Percentiles rank a stretch among this genome's conserved stretches.
phyloP scores from a whole-genome alignment of 2,113 vertebrate species.

The Burhinus oedicnemus region DNA sequence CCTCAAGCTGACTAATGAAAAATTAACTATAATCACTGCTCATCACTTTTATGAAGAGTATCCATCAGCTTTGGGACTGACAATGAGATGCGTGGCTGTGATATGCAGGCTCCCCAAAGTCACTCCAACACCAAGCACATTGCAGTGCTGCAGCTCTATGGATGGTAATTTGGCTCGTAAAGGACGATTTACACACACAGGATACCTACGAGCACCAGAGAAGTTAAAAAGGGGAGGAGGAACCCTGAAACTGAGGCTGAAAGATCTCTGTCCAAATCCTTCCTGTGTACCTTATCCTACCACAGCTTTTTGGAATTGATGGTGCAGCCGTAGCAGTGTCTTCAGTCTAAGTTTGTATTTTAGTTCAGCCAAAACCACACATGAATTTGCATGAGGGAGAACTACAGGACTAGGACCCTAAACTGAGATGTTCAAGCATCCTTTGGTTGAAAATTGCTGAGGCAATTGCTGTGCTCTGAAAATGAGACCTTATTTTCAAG shows the following conservation, averaged over 20 bases:
- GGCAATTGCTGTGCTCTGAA: neutral
- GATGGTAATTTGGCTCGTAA: neutral
- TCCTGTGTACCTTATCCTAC: neutral
- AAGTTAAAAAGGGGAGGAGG: neutral
- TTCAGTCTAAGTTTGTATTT: neutral
- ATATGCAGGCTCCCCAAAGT: neutral
- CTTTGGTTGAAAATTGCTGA: neutral
- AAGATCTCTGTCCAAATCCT: neutral
- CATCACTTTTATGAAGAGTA: neutral
- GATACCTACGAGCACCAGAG: neutral
- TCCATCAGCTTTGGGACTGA: neutral
- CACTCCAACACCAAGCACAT: fast-evolving
- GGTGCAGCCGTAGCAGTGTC: neutral
- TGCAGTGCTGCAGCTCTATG: neutral
- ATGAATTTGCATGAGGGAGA: neutral
- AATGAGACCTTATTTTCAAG: neutral
- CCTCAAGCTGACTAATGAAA: neutral
- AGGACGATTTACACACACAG: neutral
- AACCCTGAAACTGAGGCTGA: neutral
- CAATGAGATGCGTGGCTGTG: neutral
- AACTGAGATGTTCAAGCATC: neutral
- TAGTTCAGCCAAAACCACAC: neutral
- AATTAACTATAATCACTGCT: neutral
- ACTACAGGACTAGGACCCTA: neutral
- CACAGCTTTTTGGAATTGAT: neutral